These are phyloP conservation scores for Adelognathus sp. DNA, from an alignment of 2,888 invertebrate species.

Conservation along the genomic window DNA sequence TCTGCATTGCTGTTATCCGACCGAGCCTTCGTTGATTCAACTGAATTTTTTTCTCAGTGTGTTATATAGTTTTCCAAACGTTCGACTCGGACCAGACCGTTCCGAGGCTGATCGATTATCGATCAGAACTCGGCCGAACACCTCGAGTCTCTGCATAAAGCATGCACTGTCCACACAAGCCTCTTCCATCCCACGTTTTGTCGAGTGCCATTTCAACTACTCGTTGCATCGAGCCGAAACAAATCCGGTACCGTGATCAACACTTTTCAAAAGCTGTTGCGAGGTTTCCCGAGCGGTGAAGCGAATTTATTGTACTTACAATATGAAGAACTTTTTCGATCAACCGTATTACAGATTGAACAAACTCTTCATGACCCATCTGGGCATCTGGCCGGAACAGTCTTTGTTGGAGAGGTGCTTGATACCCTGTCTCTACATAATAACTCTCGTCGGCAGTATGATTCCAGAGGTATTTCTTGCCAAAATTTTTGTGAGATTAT, in stretches of 20 bases:
- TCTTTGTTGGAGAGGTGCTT: neutral
- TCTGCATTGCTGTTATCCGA: too few relatives aligned
- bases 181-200: neutral
- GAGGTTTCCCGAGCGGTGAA: neutral
- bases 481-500: neutral
- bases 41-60: too few relatives aligned
- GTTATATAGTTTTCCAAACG: too few relatives aligned
- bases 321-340: conserved; percentile 26
- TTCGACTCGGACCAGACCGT: too few relatives aligned
- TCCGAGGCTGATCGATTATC: too few relatives aligned
- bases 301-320: neutral
- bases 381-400: conserved; percentile 38
- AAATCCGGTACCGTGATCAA: neutral
- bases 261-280: neutral
- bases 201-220: neutral
- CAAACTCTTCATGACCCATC: conserved; percentile 5
- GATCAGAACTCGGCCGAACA: too few relatives aligned
- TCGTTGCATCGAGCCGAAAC: too few relatives aligned
- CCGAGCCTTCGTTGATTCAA: too few relatives aligned
- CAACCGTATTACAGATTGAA: conserved; percentile 26
- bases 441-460: neutral
- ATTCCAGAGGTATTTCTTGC: conserved; percentile 3
- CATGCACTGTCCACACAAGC: neutral
- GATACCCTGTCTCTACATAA: neutral
- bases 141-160: too few relatives aligned